Conservation (phyloP, 2,113 vertebrate species). For the Isichthys henryi region DNA sequence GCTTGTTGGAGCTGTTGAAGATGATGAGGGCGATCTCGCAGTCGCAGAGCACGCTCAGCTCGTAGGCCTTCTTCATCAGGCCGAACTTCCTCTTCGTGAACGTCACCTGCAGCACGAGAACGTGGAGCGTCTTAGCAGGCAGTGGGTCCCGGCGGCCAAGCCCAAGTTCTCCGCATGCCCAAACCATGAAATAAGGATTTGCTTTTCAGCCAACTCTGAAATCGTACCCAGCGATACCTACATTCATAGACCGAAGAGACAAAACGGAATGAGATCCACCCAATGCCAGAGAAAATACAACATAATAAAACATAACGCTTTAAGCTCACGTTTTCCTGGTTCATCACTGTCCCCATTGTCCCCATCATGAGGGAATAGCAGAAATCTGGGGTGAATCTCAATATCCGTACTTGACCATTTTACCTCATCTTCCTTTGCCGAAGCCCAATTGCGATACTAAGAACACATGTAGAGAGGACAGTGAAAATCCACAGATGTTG, state of each 20-base stretch:
- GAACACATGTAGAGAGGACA: not conserved
- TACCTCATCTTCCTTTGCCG: not conserved
- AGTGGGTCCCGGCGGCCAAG: not conserved
- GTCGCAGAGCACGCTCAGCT: slow-evolving; percentile 97
- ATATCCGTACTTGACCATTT: not conserved
- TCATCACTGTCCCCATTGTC: not conserved
- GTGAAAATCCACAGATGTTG: not conserved
- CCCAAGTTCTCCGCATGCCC: not conserved
- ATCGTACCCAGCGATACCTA: not conserved
- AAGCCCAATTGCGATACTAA: not conserved
- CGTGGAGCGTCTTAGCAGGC: slow-evolving; percentile 18
- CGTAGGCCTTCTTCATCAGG: slow-evolving; percentile 99
- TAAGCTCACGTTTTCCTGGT: not conserved
- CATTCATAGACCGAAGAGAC: not conserved
- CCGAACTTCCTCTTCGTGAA: slow-evolving; percentile 99
- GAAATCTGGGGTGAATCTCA: not conserved
- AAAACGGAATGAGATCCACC: not conserved
- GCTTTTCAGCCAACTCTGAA: too few relatives aligned
- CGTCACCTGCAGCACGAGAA: slow-evolving; percentile 73
- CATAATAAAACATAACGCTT: not conserved
- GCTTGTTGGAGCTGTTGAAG: slow-evolving; percentile 99
- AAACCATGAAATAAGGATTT: not conserved
- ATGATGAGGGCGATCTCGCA: slow-evolving; percentile 99
- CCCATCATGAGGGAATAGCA: not conserved
- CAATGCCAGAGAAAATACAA: not conserved